These are phyloP conservation scores for Conistra vaccinii DNA, from an alignment of 2,888 invertebrate genomes.

Conservation along the genomic window DNA sequence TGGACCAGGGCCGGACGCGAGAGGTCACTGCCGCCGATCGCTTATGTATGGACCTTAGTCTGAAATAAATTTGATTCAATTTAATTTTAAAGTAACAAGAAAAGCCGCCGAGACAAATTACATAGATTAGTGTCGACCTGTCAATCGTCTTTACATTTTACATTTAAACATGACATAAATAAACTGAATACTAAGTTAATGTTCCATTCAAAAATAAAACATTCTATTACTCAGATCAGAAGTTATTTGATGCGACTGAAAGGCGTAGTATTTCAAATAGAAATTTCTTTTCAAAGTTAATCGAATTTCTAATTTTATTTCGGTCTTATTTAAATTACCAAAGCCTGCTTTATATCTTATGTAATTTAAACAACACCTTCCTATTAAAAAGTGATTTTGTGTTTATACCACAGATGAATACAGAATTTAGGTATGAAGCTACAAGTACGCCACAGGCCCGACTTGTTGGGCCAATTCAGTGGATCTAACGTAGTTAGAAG, in stretches of 20 bases:
- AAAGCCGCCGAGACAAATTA: not conserved
- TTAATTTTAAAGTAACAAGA: not conserved
- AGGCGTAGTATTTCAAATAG: not conserved
- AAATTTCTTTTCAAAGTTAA: slow-evolving; percentile 1
- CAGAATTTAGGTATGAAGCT: too few relatives aligned
- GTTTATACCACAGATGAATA: too few relatives aligned
- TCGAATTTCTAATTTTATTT: slow-evolving; percentile 16
- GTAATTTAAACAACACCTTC: slow-evolving; percentile 13
- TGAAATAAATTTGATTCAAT: too few relatives aligned
- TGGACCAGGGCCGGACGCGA: too few relatives aligned
- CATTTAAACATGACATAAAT: not conserved
- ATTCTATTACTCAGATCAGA: not conserved
- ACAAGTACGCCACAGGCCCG: too few relatives aligned
- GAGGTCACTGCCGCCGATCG: too few relatives aligned
- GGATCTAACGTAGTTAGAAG: too few relatives aligned
- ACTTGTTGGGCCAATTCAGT: too few relatives aligned
- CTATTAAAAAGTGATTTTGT: too few relatives aligned
- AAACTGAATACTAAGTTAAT: not conserved
- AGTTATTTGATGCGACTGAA: not conserved
- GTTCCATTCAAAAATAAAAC: not conserved
- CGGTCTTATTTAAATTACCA: slow-evolving; percentile 10
- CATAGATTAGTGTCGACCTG: too few relatives aligned
- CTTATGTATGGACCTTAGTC: too few relatives aligned
- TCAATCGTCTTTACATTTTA: not conserved
- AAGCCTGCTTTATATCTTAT: slow-evolving; percentile 3